These are phyloP conservation scores for Stegophylla sp. DNA, from an alignment of 2,888 invertebrate species.

Conservation along the genomic window DNA sequence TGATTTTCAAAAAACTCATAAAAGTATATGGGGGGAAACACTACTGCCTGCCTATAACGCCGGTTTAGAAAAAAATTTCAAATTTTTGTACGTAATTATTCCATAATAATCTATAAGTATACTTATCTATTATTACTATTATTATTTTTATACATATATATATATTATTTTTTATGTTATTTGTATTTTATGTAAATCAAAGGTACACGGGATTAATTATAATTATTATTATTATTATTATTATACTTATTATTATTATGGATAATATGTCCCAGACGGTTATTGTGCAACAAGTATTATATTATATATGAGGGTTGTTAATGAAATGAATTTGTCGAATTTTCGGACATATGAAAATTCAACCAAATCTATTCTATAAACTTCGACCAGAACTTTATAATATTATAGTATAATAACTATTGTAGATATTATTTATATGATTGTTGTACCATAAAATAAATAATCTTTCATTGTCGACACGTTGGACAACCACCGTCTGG, in stretches of 20 bases:
- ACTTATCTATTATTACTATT: background rate
- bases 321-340: conserved; percentile 28
- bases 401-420: no score
- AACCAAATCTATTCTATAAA: conserved; percentile 1
- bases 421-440: no score
- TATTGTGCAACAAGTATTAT: background rate
- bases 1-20: no score
- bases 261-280: background rate
- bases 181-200: conserved; percentile 35
- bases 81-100: conserved; percentile 33
- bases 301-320: background rate
- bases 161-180: background rate
- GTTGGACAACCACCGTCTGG: background rate
- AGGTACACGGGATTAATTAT: conserved; percentile 48
- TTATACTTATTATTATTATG: conserved; percentile 12
- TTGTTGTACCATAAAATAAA: no score
- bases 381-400: no score
- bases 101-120: background rate
- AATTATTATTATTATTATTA: conserved; percentile 28
- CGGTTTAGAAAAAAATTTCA: background rate
- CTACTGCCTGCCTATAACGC: no score
- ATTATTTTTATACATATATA: background rate
- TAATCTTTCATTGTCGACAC: background rate
- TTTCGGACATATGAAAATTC: conserved; percentile 31
- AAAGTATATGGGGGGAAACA: no score